Evolutionary conservation across 2,888 invertebrate species (phyloP).

Genomic region (Nebria salina): DNA sequence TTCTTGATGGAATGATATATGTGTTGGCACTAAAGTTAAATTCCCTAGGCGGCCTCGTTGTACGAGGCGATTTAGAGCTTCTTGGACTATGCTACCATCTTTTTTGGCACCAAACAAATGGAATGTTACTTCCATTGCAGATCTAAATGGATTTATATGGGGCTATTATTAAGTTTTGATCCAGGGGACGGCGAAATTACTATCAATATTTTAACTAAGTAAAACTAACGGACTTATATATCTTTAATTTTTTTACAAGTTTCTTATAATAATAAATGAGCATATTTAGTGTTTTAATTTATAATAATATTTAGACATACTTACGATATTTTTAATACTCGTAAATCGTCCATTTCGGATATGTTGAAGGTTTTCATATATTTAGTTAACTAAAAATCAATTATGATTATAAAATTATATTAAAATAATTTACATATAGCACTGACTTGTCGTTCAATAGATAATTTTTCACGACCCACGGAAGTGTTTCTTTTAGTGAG

Average conservation of each 20-base stretch:
- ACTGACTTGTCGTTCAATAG: conserved; percentile 19
- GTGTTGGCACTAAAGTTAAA: conserved; percentile 71
- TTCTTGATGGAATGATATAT: conserved; percentile 76
- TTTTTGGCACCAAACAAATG: conserved; percentile 65
- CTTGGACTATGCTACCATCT: conserved; percentile 66
- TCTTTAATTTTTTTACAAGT: too few relatives aligned
- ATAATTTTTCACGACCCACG: neutral
- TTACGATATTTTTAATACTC: conserved; percentile 77
- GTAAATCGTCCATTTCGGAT: conserved; percentile 70
- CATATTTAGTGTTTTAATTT: neutral
- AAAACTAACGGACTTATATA: too few relatives aligned
- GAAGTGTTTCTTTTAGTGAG: neutral
- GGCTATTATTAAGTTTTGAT: too few relatives aligned
- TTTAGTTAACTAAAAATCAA: conserved; percentile 26
- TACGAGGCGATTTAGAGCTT: conserved; percentile 68
- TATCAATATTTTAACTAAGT: too few relatives aligned
- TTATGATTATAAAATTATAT: neutral
- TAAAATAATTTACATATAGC: too few relatives aligned
- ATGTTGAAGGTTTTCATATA: conserved; percentile 65
- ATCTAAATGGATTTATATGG: conserved; percentile 50
- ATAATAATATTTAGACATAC: conserved; percentile 53
- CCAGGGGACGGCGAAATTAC: too few relatives aligned
- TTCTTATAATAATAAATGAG: too few relatives aligned
- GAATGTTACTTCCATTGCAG: conserved; percentile 66
- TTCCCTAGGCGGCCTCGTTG: conserved; percentile 70